phyloP scores from a whole-genome alignment of 2,797 vertebrate genomes.

The Microtus obscurus region DNA sequence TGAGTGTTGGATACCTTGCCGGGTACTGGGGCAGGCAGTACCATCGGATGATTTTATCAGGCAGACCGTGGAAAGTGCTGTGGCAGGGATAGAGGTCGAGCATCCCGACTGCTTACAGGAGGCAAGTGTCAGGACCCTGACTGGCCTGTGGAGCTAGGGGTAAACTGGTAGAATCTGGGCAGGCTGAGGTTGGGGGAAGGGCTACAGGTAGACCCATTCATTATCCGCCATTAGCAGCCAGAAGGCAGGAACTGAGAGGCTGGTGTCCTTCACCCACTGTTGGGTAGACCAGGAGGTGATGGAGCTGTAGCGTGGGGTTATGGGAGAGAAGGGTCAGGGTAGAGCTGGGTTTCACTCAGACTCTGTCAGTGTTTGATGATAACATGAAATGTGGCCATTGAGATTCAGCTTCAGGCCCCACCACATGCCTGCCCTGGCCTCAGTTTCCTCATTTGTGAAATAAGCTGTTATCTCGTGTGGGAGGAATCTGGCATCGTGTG shows the following conservation, averaged over 20 bases:
- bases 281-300: not conserved
- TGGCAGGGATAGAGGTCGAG: not conserved
- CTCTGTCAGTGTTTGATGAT: not conserved
- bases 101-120: not conserved
- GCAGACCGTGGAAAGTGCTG: not conserved
- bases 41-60: not conserved
- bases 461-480: not conserved
- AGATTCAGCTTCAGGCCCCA: not conserved
- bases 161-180: not conserved
- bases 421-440: not conserved
- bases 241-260: not conserved
- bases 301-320: not conserved
- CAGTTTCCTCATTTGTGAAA: conserved; percentile 20
- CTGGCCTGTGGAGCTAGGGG: not conserved
- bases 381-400: not conserved
- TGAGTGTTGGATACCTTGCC: not conserved
- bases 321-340: not conserved
- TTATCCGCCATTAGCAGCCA: not conserved
- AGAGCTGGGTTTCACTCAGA: not conserved
- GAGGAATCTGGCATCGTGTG: not conserved
- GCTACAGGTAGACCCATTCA: not conserved
- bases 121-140: not conserved
- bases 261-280: not conserved
- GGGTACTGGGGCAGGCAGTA: not conserved
- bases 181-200: not conserved